A percentile compares a stretch with the other conserved stretches of the same genome.
Evolutionary conservation across 2,113 vertebrate genomes (phyloP).

Genomic region (Sterna hirundo): DNA sequence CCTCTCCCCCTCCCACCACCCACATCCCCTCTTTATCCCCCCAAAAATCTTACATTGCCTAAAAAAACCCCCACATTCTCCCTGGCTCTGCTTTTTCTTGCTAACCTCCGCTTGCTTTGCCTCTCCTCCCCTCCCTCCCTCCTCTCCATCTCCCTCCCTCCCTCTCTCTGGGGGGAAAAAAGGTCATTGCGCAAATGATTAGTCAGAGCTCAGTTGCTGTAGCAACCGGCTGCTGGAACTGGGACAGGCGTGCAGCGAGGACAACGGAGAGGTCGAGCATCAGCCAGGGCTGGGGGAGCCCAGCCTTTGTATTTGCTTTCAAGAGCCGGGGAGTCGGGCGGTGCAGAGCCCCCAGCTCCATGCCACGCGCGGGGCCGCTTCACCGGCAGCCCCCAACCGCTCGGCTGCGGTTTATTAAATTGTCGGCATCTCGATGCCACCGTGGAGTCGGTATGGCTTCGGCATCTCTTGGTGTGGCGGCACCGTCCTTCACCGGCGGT

Average conservation of each 20-base stretch:
- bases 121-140: constrained; percentile 61
- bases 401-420: rapidly evolving
- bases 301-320: constrained; percentile 73
- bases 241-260: constrained; percentile 88
- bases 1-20: not conserved
- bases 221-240: constrained; percentile 88
- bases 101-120: constrained; percentile 67
- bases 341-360: constrained; percentile 39
- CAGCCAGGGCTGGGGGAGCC: constrained; percentile 81
- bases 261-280: constrained; percentile 90
- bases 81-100: constrained; percentile 64
- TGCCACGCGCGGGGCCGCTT: not conserved
- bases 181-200: constrained; percentile 96
- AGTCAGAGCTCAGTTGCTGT: constrained; percentile 93
- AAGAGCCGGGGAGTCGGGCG: constrained; percentile 48
- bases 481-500: not conserved
- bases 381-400: not conserved
- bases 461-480: not conserved
- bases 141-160: constrained; percentile 69
- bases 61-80: constrained; percentile 33
- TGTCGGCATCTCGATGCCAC: not conserved
- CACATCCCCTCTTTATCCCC: not conserved
- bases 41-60: not conserved
- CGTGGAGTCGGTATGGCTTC: rapidly evolving
- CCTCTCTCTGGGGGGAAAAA: constrained; percentile 89